Evolutionary conservation across 1,140 invertebrate genomes (phyloP).

Genomic region (Diorhabda sublineata): DNA sequence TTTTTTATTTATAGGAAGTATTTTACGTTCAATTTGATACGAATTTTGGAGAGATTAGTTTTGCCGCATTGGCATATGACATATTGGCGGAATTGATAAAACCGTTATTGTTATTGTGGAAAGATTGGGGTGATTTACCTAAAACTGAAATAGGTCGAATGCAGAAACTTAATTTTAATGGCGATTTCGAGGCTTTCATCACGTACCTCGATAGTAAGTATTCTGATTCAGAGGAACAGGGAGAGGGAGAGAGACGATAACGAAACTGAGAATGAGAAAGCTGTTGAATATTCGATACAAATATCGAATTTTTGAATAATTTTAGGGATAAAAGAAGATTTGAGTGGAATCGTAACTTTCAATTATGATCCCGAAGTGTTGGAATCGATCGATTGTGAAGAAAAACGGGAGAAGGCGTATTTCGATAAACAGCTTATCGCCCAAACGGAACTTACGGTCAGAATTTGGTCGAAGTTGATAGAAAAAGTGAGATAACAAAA

Average conservation of each 20-base stretch:
- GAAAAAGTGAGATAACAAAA: conserved; percentile 51
- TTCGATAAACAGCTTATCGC: conserved; percentile 51
- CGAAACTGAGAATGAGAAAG: too few relatives aligned
- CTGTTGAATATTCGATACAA: too few relatives aligned
- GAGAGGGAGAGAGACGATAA: too few relatives aligned
- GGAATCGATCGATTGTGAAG: conserved; percentile 46
- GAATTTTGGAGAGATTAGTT: conserved; percentile 45
- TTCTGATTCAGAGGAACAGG: not conserved
- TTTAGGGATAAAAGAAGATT: conserved; percentile 58
- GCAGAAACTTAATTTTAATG: conserved; percentile 53
- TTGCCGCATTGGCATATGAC: conserved; percentile 48
- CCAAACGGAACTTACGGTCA: conserved; percentile 56
- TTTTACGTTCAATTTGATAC: conserved; percentile 47
- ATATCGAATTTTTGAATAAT: too few relatives aligned
- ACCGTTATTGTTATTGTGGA: conserved; percentile 47
- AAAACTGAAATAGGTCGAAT: conserved; percentile 47
- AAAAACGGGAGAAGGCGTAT: conserved; percentile 48
- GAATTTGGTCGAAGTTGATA: conserved; percentile 61
- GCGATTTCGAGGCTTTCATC: conserved; percentile 53
- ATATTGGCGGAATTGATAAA: conserved; percentile 50
- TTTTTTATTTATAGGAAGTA: conserved; percentile 34
- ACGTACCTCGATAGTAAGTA: conserved; percentile 53
- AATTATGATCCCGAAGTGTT: conserved; percentile 53
- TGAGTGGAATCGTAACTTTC: conserved; percentile 55
- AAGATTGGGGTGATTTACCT: conserved; percentile 54